Conservation (phyloP, 2,797 vertebrate genomes). For the Lepilemur septentrionalis region DNA sequence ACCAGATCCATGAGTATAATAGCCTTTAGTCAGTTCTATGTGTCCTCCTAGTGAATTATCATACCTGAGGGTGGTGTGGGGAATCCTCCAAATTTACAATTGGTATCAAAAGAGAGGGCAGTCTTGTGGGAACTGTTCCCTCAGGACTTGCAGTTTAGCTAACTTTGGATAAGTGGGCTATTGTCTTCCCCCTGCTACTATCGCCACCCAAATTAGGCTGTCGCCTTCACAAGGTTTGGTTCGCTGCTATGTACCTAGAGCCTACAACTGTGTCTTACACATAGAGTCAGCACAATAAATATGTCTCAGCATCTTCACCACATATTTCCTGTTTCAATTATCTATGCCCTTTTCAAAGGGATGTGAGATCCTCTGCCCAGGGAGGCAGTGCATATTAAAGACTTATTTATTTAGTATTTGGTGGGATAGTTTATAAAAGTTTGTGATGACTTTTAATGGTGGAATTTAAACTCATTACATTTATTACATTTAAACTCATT, state of each 20-base stretch:
- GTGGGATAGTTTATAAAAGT: not conserved
- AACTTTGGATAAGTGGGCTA: not conserved
- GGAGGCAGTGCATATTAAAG: not conserved
- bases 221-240: not conserved
- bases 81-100: not conserved
- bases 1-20: not conserved
- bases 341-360: not conserved
- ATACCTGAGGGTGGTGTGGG: not conserved
- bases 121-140: not conserved
- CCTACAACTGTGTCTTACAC: not conserved
- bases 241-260: not conserved
- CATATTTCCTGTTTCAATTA: not conserved
- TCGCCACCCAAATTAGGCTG: not conserved
- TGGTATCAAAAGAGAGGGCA: not conserved
- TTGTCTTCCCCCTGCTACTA: not conserved
- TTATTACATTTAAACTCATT: not conserved
- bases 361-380: not conserved
- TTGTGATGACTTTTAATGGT: not conserved
- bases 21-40: not conserved
- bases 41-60: not conserved
- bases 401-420: not conserved
- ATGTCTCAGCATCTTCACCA: not conserved
- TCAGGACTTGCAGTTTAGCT: not conserved
- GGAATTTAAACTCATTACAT: not conserved
- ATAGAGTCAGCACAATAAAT: not conserved